These are phyloP conservation scores for Drosophila paramelanica DNA, from an alignment of 2,888 invertebrate genomes.

Conservation along the genomic window DNA sequence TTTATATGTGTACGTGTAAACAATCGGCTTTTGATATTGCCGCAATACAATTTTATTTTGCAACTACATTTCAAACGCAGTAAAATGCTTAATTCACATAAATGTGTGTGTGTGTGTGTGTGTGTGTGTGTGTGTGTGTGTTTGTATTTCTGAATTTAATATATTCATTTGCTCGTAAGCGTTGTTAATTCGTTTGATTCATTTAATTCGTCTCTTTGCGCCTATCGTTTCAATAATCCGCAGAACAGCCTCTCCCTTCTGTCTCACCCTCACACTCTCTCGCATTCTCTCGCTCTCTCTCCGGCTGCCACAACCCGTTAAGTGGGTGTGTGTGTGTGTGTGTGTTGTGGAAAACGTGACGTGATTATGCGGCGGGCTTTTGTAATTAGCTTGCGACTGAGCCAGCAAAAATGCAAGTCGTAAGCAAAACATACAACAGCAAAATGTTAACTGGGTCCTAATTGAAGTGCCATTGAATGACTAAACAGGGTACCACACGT, in stretches of 20 bases:
- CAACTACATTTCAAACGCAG: neutral
- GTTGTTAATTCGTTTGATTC: conserved; percentile 41
- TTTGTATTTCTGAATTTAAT: conserved; percentile 1
- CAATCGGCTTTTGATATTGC: neutral
- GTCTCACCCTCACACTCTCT: neutral
- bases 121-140: neutral
- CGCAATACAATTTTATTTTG: neutral
- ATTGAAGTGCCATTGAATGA: conserved; percentile 72
- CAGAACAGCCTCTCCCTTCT: neutral
- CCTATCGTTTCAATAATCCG: conserved; percentile 28
- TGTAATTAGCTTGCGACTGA: conserved; percentile 68
- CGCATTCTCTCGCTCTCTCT: neutral
- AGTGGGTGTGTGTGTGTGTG: conserved; percentile 16
- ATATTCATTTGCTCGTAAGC: conserved; percentile 10
- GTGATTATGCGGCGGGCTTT: conserved; percentile 40
- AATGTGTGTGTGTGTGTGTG: too few species aligned
- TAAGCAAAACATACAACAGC: conserved; percentile 52
- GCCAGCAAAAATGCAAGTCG: conserved; percentile 61
- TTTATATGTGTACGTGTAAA: neutral
- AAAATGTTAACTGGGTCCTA: conserved; percentile 57
- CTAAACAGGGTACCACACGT: conserved; percentile 45
- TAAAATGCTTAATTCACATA: neutral
- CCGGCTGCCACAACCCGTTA: neutral
- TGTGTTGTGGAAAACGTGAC: conserved; percentile 54
- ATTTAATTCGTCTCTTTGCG: conserved; percentile 32